Evolutionary conservation across 1,140 invertebrate species (phyloP), one percentile per base, ranked within the genome.

Genomic region (Holotrichia oblita): DNA sequence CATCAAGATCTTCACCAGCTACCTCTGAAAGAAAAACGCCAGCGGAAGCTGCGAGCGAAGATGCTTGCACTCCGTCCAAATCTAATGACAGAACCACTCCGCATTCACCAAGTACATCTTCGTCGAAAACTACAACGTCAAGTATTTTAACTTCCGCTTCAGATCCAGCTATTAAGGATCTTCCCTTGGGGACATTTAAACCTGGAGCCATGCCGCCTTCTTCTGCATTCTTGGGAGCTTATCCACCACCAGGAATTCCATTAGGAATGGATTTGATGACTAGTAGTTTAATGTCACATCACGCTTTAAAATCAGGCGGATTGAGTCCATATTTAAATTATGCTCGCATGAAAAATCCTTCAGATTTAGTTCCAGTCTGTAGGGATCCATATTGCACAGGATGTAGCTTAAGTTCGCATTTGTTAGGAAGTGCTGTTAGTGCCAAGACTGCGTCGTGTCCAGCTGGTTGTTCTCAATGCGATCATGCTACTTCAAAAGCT

Each of bases 321-420:
- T 85, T 92, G 22, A 93, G 91, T 86, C 93, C 93, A 0, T 94
- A 94, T 85, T 86, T 94, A 27, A 90, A 91, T 42, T 94, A 94
- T 82, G 92, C 92, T 2, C 89, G 93, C 77, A 89, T 94, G 87
- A 94, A 94, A 85, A 90, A 90, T 0, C 86, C 90, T 1, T 85
- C 87, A 55, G 87, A 89, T 75, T 82, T 92, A 17, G 91, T 94
- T 7, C 92, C 93, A 9, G 92, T 96, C 8, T 97, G 96, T 86
- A 89, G 96, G 48, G 96, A 98, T 87, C 96, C 96, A 0, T 97
- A 96, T 84, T 98, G 96, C 86, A 96, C 94, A 0, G 95, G 95
- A 61, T 98, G 96, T 86, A 95, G 96, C 79, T 88, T 96, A 76
- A 96, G 93, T 86, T 92, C 95, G 73, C 95, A 96, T 85, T 88